Base-by-base conservation (phyloP, 2,888 invertebrate genomes). In the Alviniconcha strummeri region DNA sequence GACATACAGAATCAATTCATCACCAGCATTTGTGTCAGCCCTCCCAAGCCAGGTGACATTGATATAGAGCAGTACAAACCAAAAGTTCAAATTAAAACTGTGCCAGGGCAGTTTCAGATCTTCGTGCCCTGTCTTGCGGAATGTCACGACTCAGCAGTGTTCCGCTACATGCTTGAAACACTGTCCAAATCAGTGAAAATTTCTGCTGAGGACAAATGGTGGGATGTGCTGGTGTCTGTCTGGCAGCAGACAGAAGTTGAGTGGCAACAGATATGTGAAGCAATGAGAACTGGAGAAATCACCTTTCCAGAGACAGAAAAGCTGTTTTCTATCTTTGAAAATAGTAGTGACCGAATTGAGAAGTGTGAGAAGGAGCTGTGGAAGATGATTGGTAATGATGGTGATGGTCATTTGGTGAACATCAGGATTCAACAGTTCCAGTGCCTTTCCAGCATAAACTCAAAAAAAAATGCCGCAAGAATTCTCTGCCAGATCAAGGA, bases 381-480 rank as follows among this genome's bases (percentile, higher is more conserved):
- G 15, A 56, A 79, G n/a, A 84, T 85, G 83, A n/a, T 57, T 77
- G 71, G 17, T 57, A 19, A 19, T 54, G 13, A 52, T n/a, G n/a
- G n/a, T 9, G 8, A 55, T 52, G 57, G 57, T 36, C 71, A 80
- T 52, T 82, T 75, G 82, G 77, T 85, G 55, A 36, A 74, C 0
- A 17, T 79, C 76, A 81, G 88, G 19, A 60, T 87, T 5, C 17
- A 86, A 55, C 89, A 89, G 81, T 67, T 89, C 54, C 56, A 85
- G 55, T 83, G 86, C 55, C 87, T 82, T 60, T 81, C 85, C 11
- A 83, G 84, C 17, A 52, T 88, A 52, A 82, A 76, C 52, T 76
- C 80, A 5, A 87, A 86, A 83, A 83, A 84, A 4, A 83, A 82
- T 15, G 87, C 86, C 15, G 89, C 89, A 54, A 72, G 83, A 7